Evolutionary conservation across 2,888 invertebrate species (phyloP).

Genomic region (Andrena minutula): DNA sequence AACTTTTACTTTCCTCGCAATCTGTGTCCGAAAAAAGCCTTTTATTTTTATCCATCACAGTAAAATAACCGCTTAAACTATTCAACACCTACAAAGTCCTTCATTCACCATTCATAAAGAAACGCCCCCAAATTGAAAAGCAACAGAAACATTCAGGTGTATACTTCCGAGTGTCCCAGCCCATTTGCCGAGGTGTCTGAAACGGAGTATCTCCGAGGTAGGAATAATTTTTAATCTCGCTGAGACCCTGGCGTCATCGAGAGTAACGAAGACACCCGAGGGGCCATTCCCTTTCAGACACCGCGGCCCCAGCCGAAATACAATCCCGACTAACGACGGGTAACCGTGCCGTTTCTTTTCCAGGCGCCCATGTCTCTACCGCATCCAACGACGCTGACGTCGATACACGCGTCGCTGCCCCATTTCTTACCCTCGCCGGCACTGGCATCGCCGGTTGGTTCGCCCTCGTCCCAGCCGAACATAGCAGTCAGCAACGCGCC

Average conservation of each 20-base stretch:
- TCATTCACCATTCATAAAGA: no score
- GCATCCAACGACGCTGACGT: slow-evolving; percentile 89
- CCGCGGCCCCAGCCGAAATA: neutral
- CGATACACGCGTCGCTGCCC: slow-evolving; percentile 91
- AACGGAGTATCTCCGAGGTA: neutral
- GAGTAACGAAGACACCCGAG: neutral
- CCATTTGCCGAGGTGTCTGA: no score
- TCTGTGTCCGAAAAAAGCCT: no score
- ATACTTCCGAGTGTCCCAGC: no score
- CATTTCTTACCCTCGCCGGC: slow-evolving; percentile 97
- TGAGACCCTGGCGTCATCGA: neutral
- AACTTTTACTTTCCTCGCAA: no score
- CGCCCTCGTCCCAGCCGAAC: slow-evolving; percentile 90
- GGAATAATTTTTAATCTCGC: neutral
- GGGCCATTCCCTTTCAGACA: slow-evolving; percentile 1
- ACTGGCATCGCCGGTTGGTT: slow-evolving; percentile 95
- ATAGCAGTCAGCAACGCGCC: slow-evolving; percentile 92
- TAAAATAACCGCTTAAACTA: no score
- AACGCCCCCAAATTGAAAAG: no score
- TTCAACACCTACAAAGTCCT: no score
- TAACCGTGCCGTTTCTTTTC: slow-evolving; percentile 60
- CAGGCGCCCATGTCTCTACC: slow-evolving; percentile 88
- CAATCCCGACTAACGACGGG: neutral
- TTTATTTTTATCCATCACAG: no score
- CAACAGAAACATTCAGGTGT: no score